Evolutionary conservation across 2,797 vertebrate species (phyloP), one percentile per base, ranked within the genome.

Genomic region (Acipenser transmontanus): DNA sequence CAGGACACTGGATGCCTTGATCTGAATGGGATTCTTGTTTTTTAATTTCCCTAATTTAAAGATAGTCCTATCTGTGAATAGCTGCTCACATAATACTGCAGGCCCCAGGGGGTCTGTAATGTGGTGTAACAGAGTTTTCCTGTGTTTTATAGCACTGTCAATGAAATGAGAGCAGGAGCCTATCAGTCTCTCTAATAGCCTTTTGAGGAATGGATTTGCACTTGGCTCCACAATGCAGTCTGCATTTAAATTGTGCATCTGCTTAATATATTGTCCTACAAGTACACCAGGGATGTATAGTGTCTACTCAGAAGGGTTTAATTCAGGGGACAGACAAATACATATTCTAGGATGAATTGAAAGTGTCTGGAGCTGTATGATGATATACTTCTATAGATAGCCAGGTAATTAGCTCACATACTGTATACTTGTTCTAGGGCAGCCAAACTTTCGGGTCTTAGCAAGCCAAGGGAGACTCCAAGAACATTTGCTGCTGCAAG

Each of bases 61-160:
- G 12, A 65, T 10, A 7, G 8, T 14, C 51, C 47, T 47, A 12
- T 47, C 63, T 65, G n/a, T 51, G 49, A 34, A 7, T 51, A 17
- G 56, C 63, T 65, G 63, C 4, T 56, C 10, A 50, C 20, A 65
- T 50, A 47, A 54, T 64, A 7, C n/a, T 48, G 17, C 56, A 7
- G 57, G 7, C 56, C 3, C 8, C 48, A 50, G 66, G 9, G 20
- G 49, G n/a, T 47, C 11, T 65, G 34, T 34, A 57, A 47, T 47
- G 47, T 20, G 67, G 62, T 17, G 67, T 59, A 17, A 59, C 62
- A 66, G 56, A 6, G 20, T 14, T 20, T 57, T 34, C n/a, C 52
- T 59, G 49, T 65, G 56, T 60, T 68, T 49, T 50, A 69, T 64
- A 61, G 47, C 11, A 50, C 68, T 69, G 68, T 50, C 50, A 54